Evolutionary conservation across 2,888 invertebrate species (phyloP), one percentile per base, ranked within the genome.

Genomic region (Callyntrura sp.): DNA sequence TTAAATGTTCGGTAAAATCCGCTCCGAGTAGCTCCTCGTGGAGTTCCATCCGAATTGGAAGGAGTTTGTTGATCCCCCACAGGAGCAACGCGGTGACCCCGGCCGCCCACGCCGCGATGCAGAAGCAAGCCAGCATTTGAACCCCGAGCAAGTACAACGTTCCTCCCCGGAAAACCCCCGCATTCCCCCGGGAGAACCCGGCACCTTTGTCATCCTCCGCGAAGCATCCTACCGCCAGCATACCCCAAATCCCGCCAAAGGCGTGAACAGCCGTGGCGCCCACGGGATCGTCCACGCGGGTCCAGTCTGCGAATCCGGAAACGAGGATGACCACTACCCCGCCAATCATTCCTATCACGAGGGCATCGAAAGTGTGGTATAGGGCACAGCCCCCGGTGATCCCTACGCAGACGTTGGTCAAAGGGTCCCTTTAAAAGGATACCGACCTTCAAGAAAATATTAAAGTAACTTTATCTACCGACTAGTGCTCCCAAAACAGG

Each of bases 401-500:
- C 43, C 86, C 94, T 0, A 95, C 95, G n/a, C n/a, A n/a, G n/a
- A n/a, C n/a, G n/a, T n/a, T n/a, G n/a, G n/a, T n/a, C n/a, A n/a
- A n/a, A n/a, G n/a, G n/a, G n/a, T n/a, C n/a, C n/a, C n/a, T n/a
- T n/a, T n/a, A n/a, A n/a, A n/a, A n/a, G n/a, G n/a, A n/a, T n/a
- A n/a, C n/a, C n/a, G n/a, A n/a, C n/a, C n/a, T n/a, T n/a, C n/a
- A n/a, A n/a, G 45, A 45, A 45, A 45, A 45, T 45, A 8, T 5
- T 11, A 45, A 45, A 45, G 45, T 45, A n/a, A n/a, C 11, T 45
- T 45, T 45, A 45, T 45, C 11, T 45, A 5, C 55, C 96, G 0
- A 98, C 98, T 0, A 98, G 95, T 0, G 98, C 96, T 0, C 98
- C 98, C 1, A 98, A 95, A 17, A 98, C 96, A 14, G 98, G 97